Percentiles rank a stretch among this genome's conserved stretches.
phyloP scores from a whole-genome alignment of 2,113 vertebrate species.

The Takifugu bimaculatus region DNA sequence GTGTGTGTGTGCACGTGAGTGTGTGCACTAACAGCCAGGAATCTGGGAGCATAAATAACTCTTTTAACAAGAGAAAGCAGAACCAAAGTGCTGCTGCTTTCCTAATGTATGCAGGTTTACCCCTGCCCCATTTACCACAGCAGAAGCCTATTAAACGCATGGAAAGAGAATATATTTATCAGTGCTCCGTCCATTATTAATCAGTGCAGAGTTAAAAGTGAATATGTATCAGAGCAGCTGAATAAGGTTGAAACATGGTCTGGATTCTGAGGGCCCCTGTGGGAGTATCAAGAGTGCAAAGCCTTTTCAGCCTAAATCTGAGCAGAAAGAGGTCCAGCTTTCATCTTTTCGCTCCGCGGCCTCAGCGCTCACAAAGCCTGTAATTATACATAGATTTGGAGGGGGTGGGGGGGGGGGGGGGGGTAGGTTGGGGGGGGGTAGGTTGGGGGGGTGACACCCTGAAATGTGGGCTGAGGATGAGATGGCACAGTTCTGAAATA shows the following conservation, averaged over 20 bases:
- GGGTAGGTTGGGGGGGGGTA: background rate
- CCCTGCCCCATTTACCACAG: conserved; percentile 58
- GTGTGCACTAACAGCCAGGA: too few species aligned
- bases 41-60: background rate
- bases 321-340: conserved; percentile 53
- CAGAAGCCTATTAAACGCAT: conserved; percentile 56
- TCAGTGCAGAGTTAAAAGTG: conserved; percentile 71
- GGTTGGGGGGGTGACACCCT: conserved; percentile 20
- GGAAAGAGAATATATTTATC: conserved; percentile 74
- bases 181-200: conserved; percentile 67
- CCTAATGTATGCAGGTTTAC: conserved; percentile 26
- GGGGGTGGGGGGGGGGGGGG: background rate
- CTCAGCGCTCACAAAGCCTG: conserved; percentile 48
- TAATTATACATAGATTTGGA: conserved; percentile 61
- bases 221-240: conserved; percentile 68
- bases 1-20: background rate
- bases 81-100: conserved; percentile 9
- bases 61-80: conserved; percentile 18
- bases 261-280: conserved; percentile 62
- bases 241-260: conserved; percentile 60
- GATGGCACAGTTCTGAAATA: conserved; percentile 42
- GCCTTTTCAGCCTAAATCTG: conserved; percentile 63
- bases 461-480: conserved; percentile 37
- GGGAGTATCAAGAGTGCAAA: conserved; percentile 70
- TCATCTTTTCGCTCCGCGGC: conserved; percentile 56